Percentiles rank a stretch among this genome's conserved stretches.
phyloP scores from a whole-genome alignment of 2,113 vertebrate genomes.

The Eublepharis macularius region DNA sequence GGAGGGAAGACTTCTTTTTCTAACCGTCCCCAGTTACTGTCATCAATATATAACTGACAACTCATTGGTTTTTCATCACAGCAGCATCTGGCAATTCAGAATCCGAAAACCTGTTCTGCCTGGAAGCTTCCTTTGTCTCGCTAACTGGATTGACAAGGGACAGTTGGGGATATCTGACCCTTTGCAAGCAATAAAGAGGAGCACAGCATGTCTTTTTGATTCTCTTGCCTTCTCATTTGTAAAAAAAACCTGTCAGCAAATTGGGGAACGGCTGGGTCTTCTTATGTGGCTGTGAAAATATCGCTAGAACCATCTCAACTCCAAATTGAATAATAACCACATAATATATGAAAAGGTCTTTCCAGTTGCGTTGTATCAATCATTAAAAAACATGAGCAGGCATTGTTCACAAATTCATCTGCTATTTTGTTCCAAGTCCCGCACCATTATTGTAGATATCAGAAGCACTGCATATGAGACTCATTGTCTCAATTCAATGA shows the following conservation, averaged over 20 bases:
- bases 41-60: neutral
- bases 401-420: neutral
- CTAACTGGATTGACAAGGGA: neutral
- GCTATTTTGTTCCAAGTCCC: neutral
- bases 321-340: neutral
- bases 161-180: neutral
- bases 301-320: neutral
- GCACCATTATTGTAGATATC: slow-evolving; percentile 2
- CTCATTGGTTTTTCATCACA: neutral
- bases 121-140: neutral
- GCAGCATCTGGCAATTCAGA: slow-evolving; percentile 4
- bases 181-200: slow-evolving; percentile 1
- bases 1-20: neutral
- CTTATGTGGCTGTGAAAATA: neutral
- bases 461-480: slow-evolving; percentile 11
- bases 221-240: neutral
- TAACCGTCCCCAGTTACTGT: neutral
- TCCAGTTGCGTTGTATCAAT: neutral
- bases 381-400: neutral
- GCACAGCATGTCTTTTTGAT: neutral
- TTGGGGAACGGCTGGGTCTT: neutral
- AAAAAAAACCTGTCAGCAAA: neutral
- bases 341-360: neutral
- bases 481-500: slow-evolving; percentile 4
- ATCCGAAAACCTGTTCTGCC: neutral